Percentiles rank a stretch among this genome's conserved stretches.
Evolutionary conservation across 2,888 invertebrate genomes (phyloP).

Genomic region (Chloroclystis v-ata): DNA sequence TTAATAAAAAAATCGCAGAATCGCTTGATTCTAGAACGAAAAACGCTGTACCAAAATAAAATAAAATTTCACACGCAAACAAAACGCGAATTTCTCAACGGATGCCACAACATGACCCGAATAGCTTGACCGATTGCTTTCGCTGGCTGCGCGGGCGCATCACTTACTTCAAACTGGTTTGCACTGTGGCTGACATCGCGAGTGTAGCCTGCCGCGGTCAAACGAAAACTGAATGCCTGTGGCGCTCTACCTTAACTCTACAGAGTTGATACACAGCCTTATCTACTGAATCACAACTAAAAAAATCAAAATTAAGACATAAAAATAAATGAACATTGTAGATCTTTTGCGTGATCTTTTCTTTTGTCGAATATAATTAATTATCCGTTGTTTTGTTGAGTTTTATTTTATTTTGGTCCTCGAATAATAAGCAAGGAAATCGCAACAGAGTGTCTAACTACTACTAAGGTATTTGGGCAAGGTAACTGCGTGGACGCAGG

Average conservation of each 20-base stretch:
- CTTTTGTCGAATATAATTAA: too few relatives aligned
- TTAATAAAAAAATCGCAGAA: not conserved
- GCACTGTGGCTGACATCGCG: constrained; percentile 58
- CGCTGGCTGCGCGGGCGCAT: constrained; percentile 32
- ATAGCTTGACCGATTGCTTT: constrained; percentile 40
- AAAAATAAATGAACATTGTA: too few relatives aligned
- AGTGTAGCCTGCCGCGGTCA: constrained; percentile 20
- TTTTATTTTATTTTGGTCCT: too few relatives aligned
- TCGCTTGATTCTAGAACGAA: too few relatives aligned
- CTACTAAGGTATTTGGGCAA: too few relatives aligned
- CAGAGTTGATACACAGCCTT: constrained; percentile 20
- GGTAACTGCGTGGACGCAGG: not conserved
- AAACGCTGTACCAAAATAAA: not conserved
- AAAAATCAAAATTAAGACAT: too few relatives aligned
- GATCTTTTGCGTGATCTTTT: not conserved
- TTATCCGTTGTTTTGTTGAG: too few relatives aligned
- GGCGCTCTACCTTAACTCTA: constrained; percentile 6
- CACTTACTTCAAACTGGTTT: constrained; percentile 67
- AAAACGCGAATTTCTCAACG: constrained; percentile 14
- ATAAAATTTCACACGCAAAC: constrained; percentile 3
- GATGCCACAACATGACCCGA: constrained; percentile 19
- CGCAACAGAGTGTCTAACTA: too few relatives aligned
- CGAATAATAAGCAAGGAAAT: too few relatives aligned
- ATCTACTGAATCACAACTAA: not conserved
- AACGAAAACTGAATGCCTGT: not conserved